Conservation (phyloP, 1,140 invertebrate species). For the Bombus pyrosoma region DNA sequence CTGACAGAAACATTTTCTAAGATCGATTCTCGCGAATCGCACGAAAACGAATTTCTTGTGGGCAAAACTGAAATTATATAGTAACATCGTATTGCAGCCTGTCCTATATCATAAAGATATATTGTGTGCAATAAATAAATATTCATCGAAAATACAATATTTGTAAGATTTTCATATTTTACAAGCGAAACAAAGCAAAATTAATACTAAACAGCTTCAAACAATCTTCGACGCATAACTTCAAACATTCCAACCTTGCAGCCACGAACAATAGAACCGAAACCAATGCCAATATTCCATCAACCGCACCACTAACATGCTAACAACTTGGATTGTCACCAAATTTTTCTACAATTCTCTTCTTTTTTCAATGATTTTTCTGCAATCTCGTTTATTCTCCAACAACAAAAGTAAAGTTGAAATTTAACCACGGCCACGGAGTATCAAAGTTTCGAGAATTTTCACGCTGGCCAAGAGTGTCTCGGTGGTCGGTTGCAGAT, state of each 20-base stretch:
- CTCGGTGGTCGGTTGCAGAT: conserved; percentile 63
- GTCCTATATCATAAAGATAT: too few relatives aligned
- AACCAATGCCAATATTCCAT: too few relatives aligned
- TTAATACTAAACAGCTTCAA: too few relatives aligned
- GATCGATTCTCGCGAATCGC: conserved; percentile 33
- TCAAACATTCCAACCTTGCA: too few relatives aligned
- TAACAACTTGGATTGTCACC: background rate
- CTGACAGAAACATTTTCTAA: conserved; percentile 43
- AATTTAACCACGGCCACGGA: background rate
- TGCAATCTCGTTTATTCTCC: background rate
- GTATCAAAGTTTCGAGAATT: conserved; percentile 43
- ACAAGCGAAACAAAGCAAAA: too few relatives aligned
- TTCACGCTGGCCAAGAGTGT: conserved; percentile 55
- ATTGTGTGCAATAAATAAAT: too few relatives aligned
- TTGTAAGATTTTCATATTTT: too few relatives aligned
- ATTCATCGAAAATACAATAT: too few relatives aligned
- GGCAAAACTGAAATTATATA: background rate
- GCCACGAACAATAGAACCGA: too few relatives aligned
- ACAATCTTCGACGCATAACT: too few relatives aligned
- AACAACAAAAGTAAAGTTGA: background rate
- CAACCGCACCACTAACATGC: rapidly evolving
- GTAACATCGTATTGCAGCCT: too few relatives aligned
- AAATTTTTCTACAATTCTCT: background rate
- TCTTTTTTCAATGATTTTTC: background rate
- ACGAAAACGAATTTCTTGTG: background rate